Percentiles rank a stretch among this genome's conserved stretches.
phyloP scores from a whole-genome alignment of 2,888 invertebrate species.

The Clostera curtula region DNA sequence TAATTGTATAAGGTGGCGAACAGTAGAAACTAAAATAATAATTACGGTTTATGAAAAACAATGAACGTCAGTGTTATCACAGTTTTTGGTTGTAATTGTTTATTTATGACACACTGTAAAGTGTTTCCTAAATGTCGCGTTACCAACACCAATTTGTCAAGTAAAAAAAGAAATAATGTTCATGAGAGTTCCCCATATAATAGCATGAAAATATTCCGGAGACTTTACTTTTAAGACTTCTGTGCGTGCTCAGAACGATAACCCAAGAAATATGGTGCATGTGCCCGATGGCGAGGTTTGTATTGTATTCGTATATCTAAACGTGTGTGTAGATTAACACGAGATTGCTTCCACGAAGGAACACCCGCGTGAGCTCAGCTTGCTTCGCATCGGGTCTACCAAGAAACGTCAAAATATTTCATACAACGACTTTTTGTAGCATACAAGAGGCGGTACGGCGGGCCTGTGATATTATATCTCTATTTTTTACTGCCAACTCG shows the following conservation, averaged over 20 bases:
- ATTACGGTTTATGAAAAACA: no score
- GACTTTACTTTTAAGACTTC: constrained; percentile 15
- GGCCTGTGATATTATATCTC: constrained; percentile 52
- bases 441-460: constrained; percentile 46
- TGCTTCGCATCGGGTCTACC: constrained; percentile 37
- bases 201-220: constrained; percentile 16
- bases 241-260: constrained; percentile 20
- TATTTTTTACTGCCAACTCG: constrained; percentile 49
- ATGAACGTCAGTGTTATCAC: no score
- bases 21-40: no score
- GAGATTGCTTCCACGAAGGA: constrained; percentile 45
- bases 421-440: constrained; percentile 43
- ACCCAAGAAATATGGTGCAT: constrained; percentile 17
- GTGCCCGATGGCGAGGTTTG: constrained; percentile 7
- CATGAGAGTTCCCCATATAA: constrained; percentile 26
- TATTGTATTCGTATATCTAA: constrained; percentile 8
- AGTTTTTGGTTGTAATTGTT: neutral
- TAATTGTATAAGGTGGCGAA: no score
- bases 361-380: constrained; percentile 33
- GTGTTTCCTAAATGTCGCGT: constrained; percentile 16
- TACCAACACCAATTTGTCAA: constrained; percentile 21
- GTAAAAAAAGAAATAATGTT: constrained; percentile 20
- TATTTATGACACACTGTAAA: neutral
- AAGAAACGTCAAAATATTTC: constrained; percentile 70
- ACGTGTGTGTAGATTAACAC: constrained; percentile 27